These are phyloP conservation scores for Cartodere bifasciata DNA, from an alignment of 2,888 invertebrate species.

Conservation along the genomic window DNA sequence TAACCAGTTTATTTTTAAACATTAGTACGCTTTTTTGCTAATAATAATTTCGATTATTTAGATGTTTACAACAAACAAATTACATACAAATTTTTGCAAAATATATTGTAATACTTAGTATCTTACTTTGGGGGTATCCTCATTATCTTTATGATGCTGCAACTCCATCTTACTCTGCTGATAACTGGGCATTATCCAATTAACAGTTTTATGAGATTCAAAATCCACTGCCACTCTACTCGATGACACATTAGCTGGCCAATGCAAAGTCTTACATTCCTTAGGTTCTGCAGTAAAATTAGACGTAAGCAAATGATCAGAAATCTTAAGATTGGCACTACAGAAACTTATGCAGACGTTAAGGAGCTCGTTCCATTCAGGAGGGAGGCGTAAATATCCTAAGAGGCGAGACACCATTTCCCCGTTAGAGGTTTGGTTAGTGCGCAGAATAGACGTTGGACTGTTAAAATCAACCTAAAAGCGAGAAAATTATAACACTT, in stretches of 20 bases:
- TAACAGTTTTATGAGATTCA: conserved; percentile 34
- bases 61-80: neutral
- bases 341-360: conserved; percentile 71
- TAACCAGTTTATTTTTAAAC: no score
- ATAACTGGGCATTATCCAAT: conserved; percentile 43
- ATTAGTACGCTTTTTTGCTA: no score
- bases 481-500: neutral
- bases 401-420: conserved; percentile 63
- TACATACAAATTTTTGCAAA: neutral
- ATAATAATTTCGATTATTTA: no score
- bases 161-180: conserved; percentile 74
- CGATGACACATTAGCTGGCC: conserved; percentile 35
- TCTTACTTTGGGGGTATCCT: conserved; percentile 54
- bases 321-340: conserved; percentile 52
- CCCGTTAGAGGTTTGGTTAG: conserved; percentile 53
- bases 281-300: conserved; percentile 58
- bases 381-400: conserved; percentile 74
- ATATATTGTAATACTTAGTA: neutral
- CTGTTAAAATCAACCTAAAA: conserved; percentile 54
- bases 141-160: conserved; percentile 55
- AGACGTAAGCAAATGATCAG: conserved; percentile 31
- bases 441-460: conserved; percentile 51
- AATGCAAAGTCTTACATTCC: conserved; percentile 54
- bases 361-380: conserved; percentile 60
- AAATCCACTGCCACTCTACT: conserved; percentile 35